Conservation (phyloP, 2,113 vertebrate genomes). For the Narcine bancroftii region DNA sequence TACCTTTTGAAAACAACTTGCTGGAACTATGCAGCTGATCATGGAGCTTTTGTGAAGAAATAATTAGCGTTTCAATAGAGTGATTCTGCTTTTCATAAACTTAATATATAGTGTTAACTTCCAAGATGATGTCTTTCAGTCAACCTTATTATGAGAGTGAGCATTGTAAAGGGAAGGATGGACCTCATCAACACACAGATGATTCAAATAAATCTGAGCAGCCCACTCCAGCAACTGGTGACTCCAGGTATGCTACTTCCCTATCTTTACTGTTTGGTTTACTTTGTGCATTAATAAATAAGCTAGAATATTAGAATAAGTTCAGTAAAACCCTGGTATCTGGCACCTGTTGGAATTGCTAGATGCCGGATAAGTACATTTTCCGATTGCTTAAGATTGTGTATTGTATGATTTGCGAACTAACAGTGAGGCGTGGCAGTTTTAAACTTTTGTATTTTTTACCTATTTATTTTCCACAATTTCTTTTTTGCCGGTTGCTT, state of each 20-base stretch:
- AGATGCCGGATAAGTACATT: too few species aligned
- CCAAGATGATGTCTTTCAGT: background rate
- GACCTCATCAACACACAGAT: background rate
- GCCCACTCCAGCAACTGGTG: background rate
- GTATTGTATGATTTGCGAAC: too few species aligned
- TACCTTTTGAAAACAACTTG: too few species aligned
- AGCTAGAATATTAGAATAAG: background rate
- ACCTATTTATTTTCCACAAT: too few species aligned
- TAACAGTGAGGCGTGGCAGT: too few species aligned
- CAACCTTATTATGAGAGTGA: background rate
- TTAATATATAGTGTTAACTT: background rate
- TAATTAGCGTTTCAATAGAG: background rate
- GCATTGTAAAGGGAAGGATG: background rate
- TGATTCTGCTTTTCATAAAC: background rate
- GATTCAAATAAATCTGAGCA: background rate
- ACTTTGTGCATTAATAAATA: background rate
- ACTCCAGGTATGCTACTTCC: background rate
- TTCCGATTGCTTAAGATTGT: too few species aligned
- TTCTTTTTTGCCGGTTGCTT: too few species aligned
- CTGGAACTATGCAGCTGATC: background rate
- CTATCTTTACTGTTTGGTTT: background rate
- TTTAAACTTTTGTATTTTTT: too few species aligned
- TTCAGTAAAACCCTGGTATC: too few species aligned
- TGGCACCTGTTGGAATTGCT: too few species aligned
- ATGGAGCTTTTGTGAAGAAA: background rate